Conservation (phyloP, 2,888 invertebrate genomes). For the Acanthosepion esculentum region DNA sequence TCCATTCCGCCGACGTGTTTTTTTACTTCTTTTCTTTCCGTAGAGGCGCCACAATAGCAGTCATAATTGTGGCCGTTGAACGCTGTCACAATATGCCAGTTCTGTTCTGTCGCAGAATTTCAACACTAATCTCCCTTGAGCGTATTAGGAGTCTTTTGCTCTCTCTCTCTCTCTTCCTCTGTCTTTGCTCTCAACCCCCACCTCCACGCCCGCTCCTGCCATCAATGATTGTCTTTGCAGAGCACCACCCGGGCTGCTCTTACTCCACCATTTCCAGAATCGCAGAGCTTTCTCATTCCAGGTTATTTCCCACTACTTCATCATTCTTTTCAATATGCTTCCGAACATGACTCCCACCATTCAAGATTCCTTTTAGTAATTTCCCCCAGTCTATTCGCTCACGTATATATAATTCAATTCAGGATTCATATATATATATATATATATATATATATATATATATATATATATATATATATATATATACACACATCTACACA, state of each 20-base stretch:
- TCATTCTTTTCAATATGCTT: neutral
- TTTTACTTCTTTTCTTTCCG: neutral
- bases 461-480: too few species aligned
- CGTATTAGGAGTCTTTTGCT: neutral
- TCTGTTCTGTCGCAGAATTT: neutral
- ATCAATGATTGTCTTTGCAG: neutral
- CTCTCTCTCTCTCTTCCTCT: too few species aligned
- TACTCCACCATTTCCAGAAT: neutral
- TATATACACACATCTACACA: too few species aligned
- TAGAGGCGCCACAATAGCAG: neutral
- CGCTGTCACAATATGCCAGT: conserved; percentile 8
- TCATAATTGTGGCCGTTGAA: neutral
- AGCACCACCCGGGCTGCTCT: neutral
- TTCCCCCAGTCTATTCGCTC: too few species aligned
- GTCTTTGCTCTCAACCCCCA: neutral
- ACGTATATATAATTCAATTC: too few species aligned
- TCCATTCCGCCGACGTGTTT: neutral
- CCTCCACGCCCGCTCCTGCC: neutral
- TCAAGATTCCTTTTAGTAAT: neutral
- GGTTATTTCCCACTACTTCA: neutral
- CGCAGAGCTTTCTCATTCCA: neutral
- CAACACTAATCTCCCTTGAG: neutral
- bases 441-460: neutral
- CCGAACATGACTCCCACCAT: neutral
- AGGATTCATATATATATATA: too few species aligned